phyloP scores from a whole-genome alignment of 2,888 invertebrate species.

The Sylvicola cinctus region DNA sequence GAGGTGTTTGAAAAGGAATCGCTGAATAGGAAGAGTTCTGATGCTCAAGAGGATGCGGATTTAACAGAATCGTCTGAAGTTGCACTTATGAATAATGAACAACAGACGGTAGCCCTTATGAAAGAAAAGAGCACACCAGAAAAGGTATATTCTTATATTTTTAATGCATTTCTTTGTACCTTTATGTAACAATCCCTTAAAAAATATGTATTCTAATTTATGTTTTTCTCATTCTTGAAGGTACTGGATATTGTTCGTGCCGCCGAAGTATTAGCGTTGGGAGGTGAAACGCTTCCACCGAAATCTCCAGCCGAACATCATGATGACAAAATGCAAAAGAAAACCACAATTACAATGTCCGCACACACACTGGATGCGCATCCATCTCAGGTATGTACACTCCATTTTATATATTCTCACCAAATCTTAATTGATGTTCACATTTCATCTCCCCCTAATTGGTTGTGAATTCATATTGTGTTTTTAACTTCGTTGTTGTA shows the following conservation, averaged over 20 bases:
- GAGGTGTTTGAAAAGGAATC: too few relatives aligned
- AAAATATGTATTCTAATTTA: not conserved
- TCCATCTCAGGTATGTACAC: constrained; percentile 28
- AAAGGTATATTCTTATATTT: constrained; percentile 28
- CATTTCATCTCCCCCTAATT: too few relatives aligned
- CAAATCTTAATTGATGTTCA: too few relatives aligned
- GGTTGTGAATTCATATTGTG: too few relatives aligned
- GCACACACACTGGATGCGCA: constrained; percentile 63
- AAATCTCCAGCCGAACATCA: constrained; percentile 52
- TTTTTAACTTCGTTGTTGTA: not conserved
- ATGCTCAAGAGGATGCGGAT: too few relatives aligned
- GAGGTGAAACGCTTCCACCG: constrained; percentile 30
- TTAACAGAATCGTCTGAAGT: constrained; percentile 12
- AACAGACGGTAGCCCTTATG: constrained; percentile 31
- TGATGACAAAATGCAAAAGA: constrained; percentile 46
- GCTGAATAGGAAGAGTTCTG: too few relatives aligned
- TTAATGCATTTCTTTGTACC: too few relatives aligned
- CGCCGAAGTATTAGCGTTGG: constrained; percentile 59
- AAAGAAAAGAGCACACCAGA: constrained; percentile 67
- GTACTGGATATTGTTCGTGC: constrained; percentile 79
- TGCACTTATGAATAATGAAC: constrained; percentile 15
- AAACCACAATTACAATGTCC: constrained; percentile 85
- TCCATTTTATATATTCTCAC: not conserved
- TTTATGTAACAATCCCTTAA: too few relatives aligned
- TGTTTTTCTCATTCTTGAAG: constrained; percentile 24